phyloP scores from a whole-genome alignment of 2,113 vertebrate species.

The Gobiocypris rarus region DNA sequence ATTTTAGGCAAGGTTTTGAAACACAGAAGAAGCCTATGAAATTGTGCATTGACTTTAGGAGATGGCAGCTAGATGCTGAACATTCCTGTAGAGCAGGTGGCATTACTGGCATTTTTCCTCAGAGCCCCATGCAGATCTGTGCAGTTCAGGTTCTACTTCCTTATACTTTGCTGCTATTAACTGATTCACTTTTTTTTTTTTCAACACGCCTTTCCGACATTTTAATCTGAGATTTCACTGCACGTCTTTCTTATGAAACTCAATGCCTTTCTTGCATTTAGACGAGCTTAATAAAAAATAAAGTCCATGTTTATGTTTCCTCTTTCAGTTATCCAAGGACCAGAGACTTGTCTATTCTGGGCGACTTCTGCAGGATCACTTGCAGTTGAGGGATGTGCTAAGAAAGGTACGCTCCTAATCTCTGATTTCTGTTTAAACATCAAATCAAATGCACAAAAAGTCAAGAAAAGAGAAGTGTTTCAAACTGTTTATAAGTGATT shows the following conservation, averaged over 20 bases:
- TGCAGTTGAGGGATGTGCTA: constrained; percentile 91
- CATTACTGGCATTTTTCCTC: not conserved
- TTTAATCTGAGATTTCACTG: not conserved
- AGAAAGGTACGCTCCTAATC: constrained; percentile 82
- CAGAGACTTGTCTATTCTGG: constrained; percentile 94
- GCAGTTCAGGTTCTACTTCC: not conserved
- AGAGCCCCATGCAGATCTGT: not conserved
- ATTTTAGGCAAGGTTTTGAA: not conserved
- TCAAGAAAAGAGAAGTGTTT: not conserved
- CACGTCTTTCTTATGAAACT: not conserved
- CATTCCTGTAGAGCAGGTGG: constrained; percentile 5
- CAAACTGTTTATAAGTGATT: not conserved
- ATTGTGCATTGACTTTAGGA: not conserved
- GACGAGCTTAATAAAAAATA: not conserved
- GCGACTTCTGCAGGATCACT: constrained; percentile 90
- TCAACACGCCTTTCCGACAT: not conserved
- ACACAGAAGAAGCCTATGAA: not conserved
- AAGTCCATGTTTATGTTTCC: constrained; percentile 56
- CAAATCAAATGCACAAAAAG: constrained; percentile 2
- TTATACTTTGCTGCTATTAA: not conserved
- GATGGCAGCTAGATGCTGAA: constrained; percentile 10
- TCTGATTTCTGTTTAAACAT: not conserved
- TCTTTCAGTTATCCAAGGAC: constrained; percentile 86
- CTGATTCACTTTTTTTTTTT: not conserved
- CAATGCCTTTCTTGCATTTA: not conserved